Evolutionary conservation across 2,113 vertebrate genomes (phyloP), one percentile per base, ranked within the genome.

Genomic region (Oryzias melastigma): DNA sequence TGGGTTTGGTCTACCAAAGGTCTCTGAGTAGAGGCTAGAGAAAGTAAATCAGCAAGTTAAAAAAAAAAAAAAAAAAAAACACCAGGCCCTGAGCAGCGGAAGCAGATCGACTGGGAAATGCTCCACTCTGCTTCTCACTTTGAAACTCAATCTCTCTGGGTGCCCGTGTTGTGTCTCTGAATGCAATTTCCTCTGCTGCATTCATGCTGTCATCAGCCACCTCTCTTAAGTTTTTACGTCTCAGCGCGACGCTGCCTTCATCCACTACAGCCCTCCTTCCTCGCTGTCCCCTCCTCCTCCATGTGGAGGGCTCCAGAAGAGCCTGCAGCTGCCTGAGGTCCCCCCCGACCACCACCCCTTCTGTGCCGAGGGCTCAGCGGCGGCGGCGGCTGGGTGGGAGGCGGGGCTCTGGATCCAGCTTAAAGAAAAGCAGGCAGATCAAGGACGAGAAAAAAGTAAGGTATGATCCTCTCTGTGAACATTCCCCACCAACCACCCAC

Each of bases 131-230:
- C 78, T 55, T 68, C 27, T n/a, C 1, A 47, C 86, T 90, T 88
- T 91, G 88, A 91, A 91, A 91, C 86, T 47, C 71, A 82, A 91
- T 87, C 87, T 77, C 65, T 80, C 62, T 15, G 68, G 71, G 73
- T 76, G 65, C 47, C 74, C 69, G 17, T 90, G 89, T 91, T 91
- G 81, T 89, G 90, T 91, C 88, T 91, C 61, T 76, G 87, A 83
- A 78, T 50, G 83, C 68, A 81, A 73, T 81, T 85, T 85, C 85
- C 85, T 82, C 76, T 75, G 71, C 83, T 86, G 78, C 83, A 77
- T 76, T 85, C 73, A 61, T 53, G 74, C 88, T 91, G 83, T 91
- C 89, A 88, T 89, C 85, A 20, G 68, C 85, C 78, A 51, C 77
- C 73, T 81, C 75, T 75, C 77, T 68, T 66, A 25, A 52, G 67